Conservation (phyloP, 2,888 invertebrate genomes). For the Eristalis pertinax region DNA sequence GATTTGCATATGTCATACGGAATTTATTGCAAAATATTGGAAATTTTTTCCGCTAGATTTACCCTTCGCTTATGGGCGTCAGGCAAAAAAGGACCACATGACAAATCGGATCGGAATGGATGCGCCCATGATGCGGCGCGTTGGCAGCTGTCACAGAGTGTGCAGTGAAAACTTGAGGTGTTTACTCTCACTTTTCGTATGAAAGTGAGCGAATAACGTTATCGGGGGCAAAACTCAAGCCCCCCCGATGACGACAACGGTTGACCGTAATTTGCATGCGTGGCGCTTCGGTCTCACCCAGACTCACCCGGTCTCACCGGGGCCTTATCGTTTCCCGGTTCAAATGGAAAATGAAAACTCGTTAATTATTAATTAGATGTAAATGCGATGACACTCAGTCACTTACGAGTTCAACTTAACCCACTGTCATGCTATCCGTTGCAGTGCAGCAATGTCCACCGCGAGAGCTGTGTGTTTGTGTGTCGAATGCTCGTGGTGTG, state of each 20-base stretch:
- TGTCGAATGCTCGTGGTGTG: slow-evolving; percentile 15
- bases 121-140: slow-evolving; percentile 15
- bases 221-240: slow-evolving; percentile 16
- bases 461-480: not conserved
- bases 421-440: slow-evolving; percentile 27
- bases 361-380: slow-evolving; percentile 72
- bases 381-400: slow-evolving; percentile 65
- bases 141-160: slow-evolving; percentile 28
- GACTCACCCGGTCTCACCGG: no score
- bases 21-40: slow-evolving; percentile 65
- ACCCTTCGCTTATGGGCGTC: not conserved
- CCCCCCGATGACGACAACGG: not conserved
- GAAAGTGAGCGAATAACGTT: not conserved
- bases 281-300: slow-evolving; percentile 7
- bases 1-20: slow-evolving; percentile 67
- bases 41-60: slow-evolving; percentile 45
- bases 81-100: not conserved
- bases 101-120: slow-evolving; percentile 3
- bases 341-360: slow-evolving; percentile 58
- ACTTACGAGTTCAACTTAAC: slow-evolving; percentile 39
- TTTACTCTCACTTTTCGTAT: slow-evolving; percentile 41
- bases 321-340: slow-evolving; percentile 12
- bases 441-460: slow-evolving; percentile 1
- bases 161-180: not conserved
- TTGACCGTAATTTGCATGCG: slow-evolving; percentile 39